Evolutionary conservation across 2,797 vertebrate species (phyloP).

Genomic region (Phrynocephalus forsythii): DNA sequence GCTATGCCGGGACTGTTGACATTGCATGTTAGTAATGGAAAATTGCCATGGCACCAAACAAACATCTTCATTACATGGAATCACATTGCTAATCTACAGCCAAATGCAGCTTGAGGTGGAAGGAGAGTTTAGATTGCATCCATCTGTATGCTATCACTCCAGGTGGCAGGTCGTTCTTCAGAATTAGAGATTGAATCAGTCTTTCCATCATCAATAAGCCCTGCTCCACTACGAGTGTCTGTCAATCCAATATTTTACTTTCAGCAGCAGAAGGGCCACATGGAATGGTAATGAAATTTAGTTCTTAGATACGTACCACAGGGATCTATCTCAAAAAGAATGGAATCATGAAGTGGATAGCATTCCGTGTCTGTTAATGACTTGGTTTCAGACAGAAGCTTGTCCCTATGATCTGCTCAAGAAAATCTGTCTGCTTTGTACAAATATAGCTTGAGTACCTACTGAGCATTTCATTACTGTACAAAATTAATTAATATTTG

Average conservation of each 20-base stretch:
- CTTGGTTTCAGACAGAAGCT: conserved; percentile 51
- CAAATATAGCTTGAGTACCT: conserved; percentile 39
- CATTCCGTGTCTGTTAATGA: conserved; percentile 59
- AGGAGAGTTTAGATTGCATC: conserved; percentile 73
- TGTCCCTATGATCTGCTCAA: conserved; percentile 54
- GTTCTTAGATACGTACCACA: conserved; percentile 69
- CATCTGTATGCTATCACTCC: conserved; percentile 76
- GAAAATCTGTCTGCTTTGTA: conserved; percentile 27
- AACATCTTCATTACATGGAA: conserved; percentile 75
- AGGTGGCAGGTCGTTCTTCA: conserved; percentile 78
- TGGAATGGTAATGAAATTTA: conserved; percentile 76
- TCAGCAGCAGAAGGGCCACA: conserved; percentile 62
- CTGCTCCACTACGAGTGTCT: conserved; percentile 67
- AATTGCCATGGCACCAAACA: conserved; percentile 73
- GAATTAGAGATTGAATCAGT: conserved; percentile 78
- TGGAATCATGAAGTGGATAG: conserved; percentile 49
- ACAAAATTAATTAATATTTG: conserved; percentile 39
- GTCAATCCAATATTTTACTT: conserved; percentile 77
- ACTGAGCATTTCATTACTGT: background rate
- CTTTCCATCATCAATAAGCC: conserved; percentile 75
- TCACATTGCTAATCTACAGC: conserved; percentile 75
- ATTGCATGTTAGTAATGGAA: conserved; percentile 71
- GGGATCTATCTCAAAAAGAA: conserved; percentile 70
- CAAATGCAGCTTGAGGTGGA: conserved; percentile 72
- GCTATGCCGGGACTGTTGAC: conserved; percentile 73